Percentiles rank a stretch among this genome's conserved stretches.
Conservation (phyloP, 2,113 vertebrate genomes). For the Columba livia region DNA sequence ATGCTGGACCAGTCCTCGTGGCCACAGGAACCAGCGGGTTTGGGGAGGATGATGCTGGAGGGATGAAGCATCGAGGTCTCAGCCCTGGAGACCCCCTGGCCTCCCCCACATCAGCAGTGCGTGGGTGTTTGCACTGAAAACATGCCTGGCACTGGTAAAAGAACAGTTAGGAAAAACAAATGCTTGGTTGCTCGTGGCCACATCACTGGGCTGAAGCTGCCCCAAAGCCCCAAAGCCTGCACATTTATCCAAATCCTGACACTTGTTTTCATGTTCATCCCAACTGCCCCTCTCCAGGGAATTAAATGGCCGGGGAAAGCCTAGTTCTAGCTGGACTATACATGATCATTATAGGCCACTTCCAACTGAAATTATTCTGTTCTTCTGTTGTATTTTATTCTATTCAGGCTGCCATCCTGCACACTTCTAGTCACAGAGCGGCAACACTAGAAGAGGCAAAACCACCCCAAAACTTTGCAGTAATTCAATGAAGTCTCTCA, state of each 20-base stretch:
- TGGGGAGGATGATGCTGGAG: not conserved
- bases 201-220: not conserved
- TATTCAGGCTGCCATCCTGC: not conserved
- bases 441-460: not conserved
- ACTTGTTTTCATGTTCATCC: not conserved
- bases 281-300: accelerated
- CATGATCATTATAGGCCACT: not conserved
- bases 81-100: not conserved
- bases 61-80: not conserved
- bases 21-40: not conserved
- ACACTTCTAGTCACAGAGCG: accelerated
- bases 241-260: not conserved
- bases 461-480: not conserved
- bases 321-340: not conserved
- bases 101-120: not conserved
- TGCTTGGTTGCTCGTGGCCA: not conserved
- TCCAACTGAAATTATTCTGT: not conserved
- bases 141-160: not conserved
- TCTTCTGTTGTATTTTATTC: not conserved
- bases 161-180: not conserved
- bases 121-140: not conserved
- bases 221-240: accelerated
- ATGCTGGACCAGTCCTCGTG: not conserved
- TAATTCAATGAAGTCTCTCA: not conserved
- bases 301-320: not conserved